Evolutionary conservation across 2,797 vertebrate genomes (phyloP), one percentile per base, ranked within the genome.

Genomic region (Anomalospiza imberbis): DNA sequence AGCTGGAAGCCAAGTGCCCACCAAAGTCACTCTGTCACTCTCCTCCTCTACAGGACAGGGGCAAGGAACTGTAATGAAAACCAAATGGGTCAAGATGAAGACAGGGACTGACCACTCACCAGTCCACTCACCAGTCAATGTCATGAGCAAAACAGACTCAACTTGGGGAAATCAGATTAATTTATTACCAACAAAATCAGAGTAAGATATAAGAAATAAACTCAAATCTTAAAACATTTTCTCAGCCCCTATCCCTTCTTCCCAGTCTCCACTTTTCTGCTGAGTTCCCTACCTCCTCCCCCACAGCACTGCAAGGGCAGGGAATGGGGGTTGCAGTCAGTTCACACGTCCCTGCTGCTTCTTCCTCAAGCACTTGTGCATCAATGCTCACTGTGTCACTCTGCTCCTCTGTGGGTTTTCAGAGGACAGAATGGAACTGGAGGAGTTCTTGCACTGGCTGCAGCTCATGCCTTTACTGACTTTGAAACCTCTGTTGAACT

Each of bases 281-380:
- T 0, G 0, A 51, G 12, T 45, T 63, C 10, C 29, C 14, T 34
- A 29, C 20, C 20, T 71, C 12, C 4, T 51, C 1, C 10, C 21
- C 20, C 7, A 2, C 38, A 58, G 29, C 29, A 22, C 7, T 10
- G 1, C 14, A 21, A 22, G 45, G n/a, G 26, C 9, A 40, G 7
- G 17, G 21, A 51, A 26, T 22, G 20, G 7, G 36, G 2, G 1
- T 17, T 71, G 14, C 7, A 34, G 8, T 34, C 29, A 21, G 44
- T 36, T 55, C 71, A n/a, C 21, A 17, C 10, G 15, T 26, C 8
- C 10, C 17, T 31, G 14, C 10, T 45, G 14, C 8, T 57, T 38
- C 38, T 71, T 40, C 29, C 32, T 58, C 48, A 63, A 68, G 17
- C 4, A 19, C 50, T 31, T 0, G 3, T n/a, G 19, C 12, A 24